These are phyloP conservation scores for Leptothorax acervorum DNA, from an alignment of 2,888 invertebrate genomes.

Conservation along the genomic window DNA sequence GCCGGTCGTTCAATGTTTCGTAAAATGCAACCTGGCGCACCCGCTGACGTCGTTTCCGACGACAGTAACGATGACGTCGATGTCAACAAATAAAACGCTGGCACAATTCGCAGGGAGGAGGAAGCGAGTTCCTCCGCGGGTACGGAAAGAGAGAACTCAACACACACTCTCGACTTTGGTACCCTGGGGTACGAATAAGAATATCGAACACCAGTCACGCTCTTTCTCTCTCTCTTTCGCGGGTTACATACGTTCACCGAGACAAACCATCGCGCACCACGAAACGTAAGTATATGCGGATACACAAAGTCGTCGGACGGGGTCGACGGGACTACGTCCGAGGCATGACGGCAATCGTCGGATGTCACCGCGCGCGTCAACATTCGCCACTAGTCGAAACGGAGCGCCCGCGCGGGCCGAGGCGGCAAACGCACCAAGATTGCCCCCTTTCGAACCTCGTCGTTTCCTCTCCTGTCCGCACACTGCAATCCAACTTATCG, in stretches of 20 bases:
- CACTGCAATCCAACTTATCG: conserved; percentile 70
- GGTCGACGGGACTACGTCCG: conserved; percentile 68
- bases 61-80: conserved; percentile 27
- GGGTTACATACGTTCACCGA: conserved; percentile 62
- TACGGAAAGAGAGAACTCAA: background rate
- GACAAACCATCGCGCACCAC: conserved; percentile 69
- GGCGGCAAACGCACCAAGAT: conserved; percentile 30
- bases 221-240: background rate
- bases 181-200: conserved; percentile 36
- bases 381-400: conserved; percentile 60
- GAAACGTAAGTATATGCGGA: background rate
- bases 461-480: conserved; percentile 39
- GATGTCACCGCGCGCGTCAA: background rate
- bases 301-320: background rate
- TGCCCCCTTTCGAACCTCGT: conserved; percentile 29
- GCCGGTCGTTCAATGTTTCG: background rate
- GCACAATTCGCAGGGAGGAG: background rate
- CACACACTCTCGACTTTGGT: conserved; percentile 50
- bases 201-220: conserved; percentile 26
- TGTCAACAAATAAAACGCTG: background rate
- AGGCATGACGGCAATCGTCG: conserved; percentile 56
- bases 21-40: conserved; percentile 30
- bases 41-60: background rate
- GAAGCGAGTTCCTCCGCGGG: background rate
- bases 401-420: background rate